These are phyloP conservation scores for Mastomys natalensis DNA, from an alignment of 2,113 vertebrate genomes.

Conservation along the genomic window DNA sequence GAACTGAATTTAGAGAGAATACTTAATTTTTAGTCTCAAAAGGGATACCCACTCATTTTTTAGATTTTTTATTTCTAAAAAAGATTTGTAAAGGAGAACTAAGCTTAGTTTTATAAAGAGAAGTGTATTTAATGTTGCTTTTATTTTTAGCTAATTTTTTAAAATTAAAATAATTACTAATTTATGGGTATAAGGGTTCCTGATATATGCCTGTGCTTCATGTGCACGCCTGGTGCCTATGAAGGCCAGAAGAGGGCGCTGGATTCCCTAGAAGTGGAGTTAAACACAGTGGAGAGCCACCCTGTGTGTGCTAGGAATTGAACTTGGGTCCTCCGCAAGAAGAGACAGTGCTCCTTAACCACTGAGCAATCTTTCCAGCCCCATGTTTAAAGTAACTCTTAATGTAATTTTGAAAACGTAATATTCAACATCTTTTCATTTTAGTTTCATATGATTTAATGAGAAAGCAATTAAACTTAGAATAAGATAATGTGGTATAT, in stretches of 20 bases:
- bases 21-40: not conserved
- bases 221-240: not conserved
- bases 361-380: not conserved
- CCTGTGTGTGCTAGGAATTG: not conserved
- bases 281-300: not conserved
- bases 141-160: not conserved
- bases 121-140: not conserved
- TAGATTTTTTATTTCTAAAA: not conserved
- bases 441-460: constrained; percentile 23
- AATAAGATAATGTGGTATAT: not conserved
- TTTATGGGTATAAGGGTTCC: not conserved
- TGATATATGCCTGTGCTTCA: not conserved
- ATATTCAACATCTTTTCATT: constrained; percentile 42
- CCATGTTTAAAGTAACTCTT: constrained; percentile 5
- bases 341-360: not conserved
- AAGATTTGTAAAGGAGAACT: not conserved
- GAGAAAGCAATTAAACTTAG: not conserved
- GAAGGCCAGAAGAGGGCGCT: not conserved
- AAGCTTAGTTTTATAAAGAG: not conserved
- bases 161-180: not conserved
- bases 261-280: not conserved
- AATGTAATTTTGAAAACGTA: not conserved
- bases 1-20: not conserved
- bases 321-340: not conserved
- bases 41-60: not conserved